Conservation (phyloP, 64 coral and sea anemone species). For the Porites australiensis region DNA sequence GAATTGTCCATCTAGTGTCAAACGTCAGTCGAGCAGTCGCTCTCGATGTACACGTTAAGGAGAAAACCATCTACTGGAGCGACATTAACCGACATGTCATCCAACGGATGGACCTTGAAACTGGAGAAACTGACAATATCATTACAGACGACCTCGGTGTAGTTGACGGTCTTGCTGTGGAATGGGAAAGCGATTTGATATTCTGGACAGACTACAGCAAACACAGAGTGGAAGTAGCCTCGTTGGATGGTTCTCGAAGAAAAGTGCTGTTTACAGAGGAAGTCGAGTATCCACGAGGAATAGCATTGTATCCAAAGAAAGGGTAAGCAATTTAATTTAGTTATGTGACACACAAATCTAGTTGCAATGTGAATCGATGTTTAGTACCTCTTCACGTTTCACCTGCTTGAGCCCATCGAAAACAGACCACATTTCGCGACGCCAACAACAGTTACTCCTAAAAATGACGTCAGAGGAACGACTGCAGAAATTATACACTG, state of each 20-base stretch:
- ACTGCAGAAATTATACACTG: no score
- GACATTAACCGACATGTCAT: constrained; percentile 42
- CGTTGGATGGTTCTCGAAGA: constrained; percentile 62
- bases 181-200: constrained; percentile 69
- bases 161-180: constrained; percentile 71
- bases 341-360: background rate
- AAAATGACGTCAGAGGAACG: no score
- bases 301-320: constrained; percentile 66
- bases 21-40: constrained; percentile 29
- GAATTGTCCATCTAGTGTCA: background rate
- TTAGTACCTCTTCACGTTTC: no score
- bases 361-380: no score
- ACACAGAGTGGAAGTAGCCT: constrained; percentile 63
- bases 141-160: constrained; percentile 50
- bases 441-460: no score
- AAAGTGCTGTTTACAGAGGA: constrained; percentile 28
- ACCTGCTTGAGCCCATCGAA: no score
- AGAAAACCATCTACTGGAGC: constrained; percentile 75
- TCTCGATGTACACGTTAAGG: constrained; percentile 70
- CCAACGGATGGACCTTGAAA: constrained; percentile 54
- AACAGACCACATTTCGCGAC: no score
- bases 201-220: constrained; percentile 74
- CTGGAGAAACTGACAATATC: constrained; percentile 17
- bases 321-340: constrained; percentile 45
- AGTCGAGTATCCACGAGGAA: constrained; percentile 54